Evolutionary conservation across 1,140 invertebrate species (phyloP).

Genomic region (Cheumatopsyche charites): DNA sequence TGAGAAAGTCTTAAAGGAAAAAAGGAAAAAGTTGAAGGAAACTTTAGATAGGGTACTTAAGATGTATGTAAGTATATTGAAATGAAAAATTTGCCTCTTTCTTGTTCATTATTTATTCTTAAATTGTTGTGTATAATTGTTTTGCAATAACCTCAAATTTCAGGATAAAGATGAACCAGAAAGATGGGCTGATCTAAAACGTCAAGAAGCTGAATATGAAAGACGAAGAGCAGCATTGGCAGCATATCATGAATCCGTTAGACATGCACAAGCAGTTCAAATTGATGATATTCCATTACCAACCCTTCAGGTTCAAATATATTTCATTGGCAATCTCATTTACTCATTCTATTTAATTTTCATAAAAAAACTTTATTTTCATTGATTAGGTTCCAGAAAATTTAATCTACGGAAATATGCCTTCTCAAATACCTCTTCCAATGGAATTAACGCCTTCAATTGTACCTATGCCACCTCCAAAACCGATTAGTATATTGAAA

Average conservation of each 20-base stretch:
- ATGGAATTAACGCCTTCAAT: slow-evolving; percentile 64
- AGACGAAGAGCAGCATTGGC: slow-evolving; percentile 84
- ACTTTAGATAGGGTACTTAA: slow-evolving; percentile 92
- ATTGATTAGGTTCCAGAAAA: slow-evolving; percentile 55
- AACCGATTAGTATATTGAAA: slow-evolving; percentile 71
- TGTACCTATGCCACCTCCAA: slow-evolving; percentile 59
- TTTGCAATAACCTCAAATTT: slow-evolving; percentile 40
- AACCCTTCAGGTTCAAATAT: slow-evolving; percentile 59
- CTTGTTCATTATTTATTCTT: not conserved
- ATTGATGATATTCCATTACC: slow-evolving; percentile 97
- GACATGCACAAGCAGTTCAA: slow-evolving; percentile 92
- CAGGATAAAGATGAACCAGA: slow-evolving; percentile 96
- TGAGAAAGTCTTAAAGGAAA: slow-evolving; percentile 96
- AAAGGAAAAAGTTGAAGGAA: slow-evolving; percentile 93
- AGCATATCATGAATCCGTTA: slow-evolving; percentile 93
- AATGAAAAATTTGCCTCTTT: not conserved
- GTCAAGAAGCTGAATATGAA: slow-evolving; percentile 92
- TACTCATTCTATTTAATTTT: no score
- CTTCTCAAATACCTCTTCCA: slow-evolving; percentile 81
- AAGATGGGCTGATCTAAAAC: slow-evolving; percentile 88
- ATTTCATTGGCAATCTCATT: not conserved
- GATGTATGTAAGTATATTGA: slow-evolving; percentile 91
- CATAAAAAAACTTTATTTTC: no score
- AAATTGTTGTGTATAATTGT: not conserved
- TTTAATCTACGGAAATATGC: slow-evolving; percentile 62